phyloP scores from a whole-genome alignment of 2,113 vertebrate species.

The Callorhinus ursinus region DNA sequence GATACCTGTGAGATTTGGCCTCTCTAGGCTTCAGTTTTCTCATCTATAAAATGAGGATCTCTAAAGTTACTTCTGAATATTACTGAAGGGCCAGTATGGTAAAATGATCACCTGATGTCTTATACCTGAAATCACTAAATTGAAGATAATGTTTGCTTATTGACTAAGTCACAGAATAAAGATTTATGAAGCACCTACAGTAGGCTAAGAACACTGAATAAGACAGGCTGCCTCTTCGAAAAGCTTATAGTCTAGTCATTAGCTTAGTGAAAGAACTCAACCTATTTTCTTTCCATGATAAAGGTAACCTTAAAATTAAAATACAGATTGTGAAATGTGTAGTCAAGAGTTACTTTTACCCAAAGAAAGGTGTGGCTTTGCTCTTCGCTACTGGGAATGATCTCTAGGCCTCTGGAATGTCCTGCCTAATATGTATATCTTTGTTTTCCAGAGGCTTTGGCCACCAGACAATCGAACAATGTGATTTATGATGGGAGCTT shows the following conservation, averaged over 20 bases:
- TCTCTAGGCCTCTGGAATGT: background rate
- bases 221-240: background rate
- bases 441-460: background rate
- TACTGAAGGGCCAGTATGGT: background rate
- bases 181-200: background rate
- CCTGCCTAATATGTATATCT: background rate
- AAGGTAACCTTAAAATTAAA: constrained; percentile 4
- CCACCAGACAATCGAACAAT: background rate
- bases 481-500: background rate
- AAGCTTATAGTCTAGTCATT: background rate
- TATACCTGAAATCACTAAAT: background rate
- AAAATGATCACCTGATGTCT: background rate
- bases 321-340: background rate
- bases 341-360: background rate
- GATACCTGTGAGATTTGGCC: background rate
- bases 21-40: background rate
- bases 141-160: background rate
- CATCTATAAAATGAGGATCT: background rate
- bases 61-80: background rate
- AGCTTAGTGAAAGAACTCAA: background rate
- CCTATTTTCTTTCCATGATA: background rate
- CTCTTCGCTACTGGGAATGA: background rate
- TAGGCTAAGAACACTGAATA: background rate
- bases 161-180: background rate
- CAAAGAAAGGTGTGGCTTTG: background rate